Evolutionary conservation across 37 sponge, comb jelly and placozoan species (phyloP).

Genomic region (Aplysina aerophoba): DNA sequence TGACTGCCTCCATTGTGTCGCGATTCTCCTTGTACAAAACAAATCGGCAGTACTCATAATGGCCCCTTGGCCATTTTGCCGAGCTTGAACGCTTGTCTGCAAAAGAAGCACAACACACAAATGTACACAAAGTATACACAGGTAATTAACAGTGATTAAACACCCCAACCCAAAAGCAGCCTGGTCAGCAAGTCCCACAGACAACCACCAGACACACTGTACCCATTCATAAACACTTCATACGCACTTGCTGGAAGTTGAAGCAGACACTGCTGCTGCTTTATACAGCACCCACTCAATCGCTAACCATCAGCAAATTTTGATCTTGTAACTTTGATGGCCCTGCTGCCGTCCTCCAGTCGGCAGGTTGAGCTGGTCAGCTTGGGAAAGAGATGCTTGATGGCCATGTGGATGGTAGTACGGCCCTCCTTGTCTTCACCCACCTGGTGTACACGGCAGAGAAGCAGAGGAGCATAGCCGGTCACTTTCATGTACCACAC

Average conservation of each 20-base stretch:
- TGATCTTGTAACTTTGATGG: slow-evolving; percentile 34
- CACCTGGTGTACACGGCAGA: not conserved
- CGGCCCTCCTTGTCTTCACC: slow-evolving; percentile 55
- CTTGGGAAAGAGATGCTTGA: slow-evolving; percentile 56
- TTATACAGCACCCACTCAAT: too few relatives aligned
- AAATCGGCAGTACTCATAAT: slow-evolving; percentile 76
- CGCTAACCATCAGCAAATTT: slow-evolving; percentile 24
- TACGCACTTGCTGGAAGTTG: too few relatives aligned
- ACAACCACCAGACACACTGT: too few relatives aligned
- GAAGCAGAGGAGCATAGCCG: not conserved
- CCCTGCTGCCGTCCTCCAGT: slow-evolving; percentile 37
- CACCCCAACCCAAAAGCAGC: not conserved
- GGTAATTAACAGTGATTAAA: too few relatives aligned
- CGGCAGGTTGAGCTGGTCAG: slow-evolving; percentile 63
- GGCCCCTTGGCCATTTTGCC: slow-evolving; percentile 59
- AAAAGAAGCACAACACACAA: not conserved
- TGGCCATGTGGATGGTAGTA: slow-evolving; percentile 56
- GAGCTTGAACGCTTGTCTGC: slow-evolving; percentile 17
- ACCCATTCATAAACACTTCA: too few relatives aligned
- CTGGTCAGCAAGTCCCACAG: too few relatives aligned
- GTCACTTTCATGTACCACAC: not conserved
- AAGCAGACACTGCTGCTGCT: too few relatives aligned
- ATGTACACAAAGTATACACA: too few relatives aligned
- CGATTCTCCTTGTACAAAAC: slow-evolving; percentile 92
- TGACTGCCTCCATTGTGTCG: slow-evolving; percentile 85